Evolutionary conservation across 2,797 vertebrate genomes (phyloP), one percentile per base, ranked within the genome.

Genomic region (Gymnoscopelus braueri): DNA sequence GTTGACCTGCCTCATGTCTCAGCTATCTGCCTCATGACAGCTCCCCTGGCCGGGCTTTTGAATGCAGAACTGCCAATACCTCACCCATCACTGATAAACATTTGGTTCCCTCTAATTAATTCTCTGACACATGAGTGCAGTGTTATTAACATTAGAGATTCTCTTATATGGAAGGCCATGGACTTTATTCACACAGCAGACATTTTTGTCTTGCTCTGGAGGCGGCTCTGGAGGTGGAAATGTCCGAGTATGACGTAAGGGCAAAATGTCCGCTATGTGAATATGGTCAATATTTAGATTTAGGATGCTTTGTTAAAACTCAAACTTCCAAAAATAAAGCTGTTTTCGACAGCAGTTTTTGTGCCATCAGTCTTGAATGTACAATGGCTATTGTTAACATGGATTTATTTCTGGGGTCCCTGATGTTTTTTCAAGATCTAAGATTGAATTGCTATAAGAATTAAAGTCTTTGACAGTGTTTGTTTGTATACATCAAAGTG

Each of bases 401-500:
- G 15, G 7, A 8, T 19, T 54, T 54, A 8, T 54, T 23, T 23
- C 6, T 54, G 1, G 15, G 3, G 19, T 14, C 44, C 9, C 11
- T 60, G 44, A 67, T 66, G 10, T 63, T 47, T 7, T 53, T 61
- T 53, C 15, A 67, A 44, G 39, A 44, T 44, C 39, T 44, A 39
- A 23, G 47, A 69, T 59, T 63, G 24, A 44, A 44, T 44, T 44
- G 39, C 1, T 44, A 44, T 44, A 44, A 44, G 9, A 44, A 44
- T 10, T 9, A 9, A 44, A 44, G 39, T 44, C 8, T 44, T 44
- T 44, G 39, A 44, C 39, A 44, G 39, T 75, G 32, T 80, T 70
- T 85, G 55, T 80, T 77, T 79, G 54, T 74, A 58, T 73, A 24
- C 52, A 44, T 75, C 14, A 49, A 35, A 72, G 70, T 71, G 63